Conservation (phyloP, 2,888 invertebrate genomes). For the Drosophila hamatofila region DNA sequence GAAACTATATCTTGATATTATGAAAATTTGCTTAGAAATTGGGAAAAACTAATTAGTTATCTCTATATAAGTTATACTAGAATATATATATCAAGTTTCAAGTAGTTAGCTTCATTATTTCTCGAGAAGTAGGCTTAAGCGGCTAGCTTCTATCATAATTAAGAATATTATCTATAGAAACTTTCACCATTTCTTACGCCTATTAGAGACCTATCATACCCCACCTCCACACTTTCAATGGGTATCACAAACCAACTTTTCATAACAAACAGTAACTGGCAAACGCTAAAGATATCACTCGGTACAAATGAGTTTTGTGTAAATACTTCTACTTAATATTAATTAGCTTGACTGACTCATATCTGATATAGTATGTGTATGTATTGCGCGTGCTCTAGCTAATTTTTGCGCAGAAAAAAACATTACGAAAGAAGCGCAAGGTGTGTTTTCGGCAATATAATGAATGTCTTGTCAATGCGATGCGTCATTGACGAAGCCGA, state of each 20-base stretch:
- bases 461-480: conserved; percentile 27
- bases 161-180: neutral
- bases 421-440: neutral
- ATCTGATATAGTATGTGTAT: neutral
- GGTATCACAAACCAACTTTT: neutral
- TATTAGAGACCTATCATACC: neutral
- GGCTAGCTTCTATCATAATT: neutral
- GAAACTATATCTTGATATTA: too few relatives aligned
- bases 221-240: neutral
- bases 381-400: neutral
- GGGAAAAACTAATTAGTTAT: neutral
- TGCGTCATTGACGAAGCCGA: conserved; percentile 24
- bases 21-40: neutral
- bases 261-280: conserved; percentile 14
- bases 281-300: conserved; percentile 12
- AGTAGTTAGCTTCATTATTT: neutral
- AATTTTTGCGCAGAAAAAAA: conserved; percentile 16
- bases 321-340: conserved; percentile 37
- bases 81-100: neutral
- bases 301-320: conserved; percentile 31
- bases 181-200: neutral
- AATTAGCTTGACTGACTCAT: conserved; percentile 45
- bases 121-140: neutral
- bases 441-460: conserved; percentile 7
- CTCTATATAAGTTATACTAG: neutral